Conservation (phyloP, 2,888 invertebrate species). For the Melanotus villosus region DNA sequence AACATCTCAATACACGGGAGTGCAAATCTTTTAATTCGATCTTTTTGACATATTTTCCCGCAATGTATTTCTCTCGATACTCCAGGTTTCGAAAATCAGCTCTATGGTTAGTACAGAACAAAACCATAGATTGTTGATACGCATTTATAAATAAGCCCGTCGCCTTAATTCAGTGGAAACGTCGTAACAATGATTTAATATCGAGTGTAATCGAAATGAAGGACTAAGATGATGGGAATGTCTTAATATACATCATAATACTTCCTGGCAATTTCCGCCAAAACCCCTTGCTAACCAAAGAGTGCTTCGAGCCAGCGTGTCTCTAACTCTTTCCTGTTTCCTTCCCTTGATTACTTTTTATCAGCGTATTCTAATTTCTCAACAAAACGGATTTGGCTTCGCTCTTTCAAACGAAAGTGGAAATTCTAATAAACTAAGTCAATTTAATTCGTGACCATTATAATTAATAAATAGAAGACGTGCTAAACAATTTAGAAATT, state of each 20-base stretch:
- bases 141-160: too few species aligned
- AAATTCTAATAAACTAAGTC: neutral
- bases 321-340: constrained; percentile 48
- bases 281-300: constrained; percentile 52
- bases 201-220: constrained; percentile 57
- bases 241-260: constrained; percentile 67
- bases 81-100: too few species aligned
- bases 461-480: too few species aligned
- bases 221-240: constrained; percentile 53
- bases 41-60: constrained; percentile 1
- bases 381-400: constrained; percentile 22
- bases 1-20: constrained; percentile 37
- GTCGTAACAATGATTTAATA: constrained; percentile 60
- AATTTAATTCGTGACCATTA: neutral
- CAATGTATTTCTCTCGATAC: neutral
- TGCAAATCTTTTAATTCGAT: constrained; percentile 38
- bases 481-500: too few species aligned
- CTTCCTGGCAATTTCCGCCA: constrained; percentile 67
- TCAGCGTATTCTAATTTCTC: constrained; percentile 38
- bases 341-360: constrained; percentile 45
- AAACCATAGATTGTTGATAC: too few species aligned
- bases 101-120: too few species aligned
- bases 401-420: neutral
- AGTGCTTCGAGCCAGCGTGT: constrained; percentile 39
- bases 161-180: constrained; percentile 5